Conservation (phyloP, 1,140 invertebrate species). For the Drosophila varians region DNA sequence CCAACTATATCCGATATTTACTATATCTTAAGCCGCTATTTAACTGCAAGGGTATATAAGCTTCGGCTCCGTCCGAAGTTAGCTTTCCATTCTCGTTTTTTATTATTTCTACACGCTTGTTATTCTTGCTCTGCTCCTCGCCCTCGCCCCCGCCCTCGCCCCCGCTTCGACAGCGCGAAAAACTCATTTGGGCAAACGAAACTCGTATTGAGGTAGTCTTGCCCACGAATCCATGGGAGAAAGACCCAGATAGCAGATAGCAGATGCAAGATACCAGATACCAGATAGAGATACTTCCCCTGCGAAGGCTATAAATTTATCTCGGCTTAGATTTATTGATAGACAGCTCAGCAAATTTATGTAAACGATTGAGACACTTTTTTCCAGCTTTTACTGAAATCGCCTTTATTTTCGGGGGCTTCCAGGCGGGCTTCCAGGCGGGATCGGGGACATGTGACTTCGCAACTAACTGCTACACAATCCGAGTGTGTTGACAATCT, state of each 20-base stretch:
- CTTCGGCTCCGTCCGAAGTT: too few relatives aligned
- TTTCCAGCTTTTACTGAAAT: background rate
- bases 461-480: conserved; percentile 13
- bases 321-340: conserved; percentile 68
- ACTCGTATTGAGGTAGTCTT: conserved; percentile 81
- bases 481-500: conserved; percentile 33
- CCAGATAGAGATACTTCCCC: conserved; percentile 10
- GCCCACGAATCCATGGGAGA: conserved; percentile 46
- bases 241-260: background rate
- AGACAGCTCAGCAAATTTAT: conserved; percentile 64
- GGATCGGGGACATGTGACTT: conserved; percentile 51
- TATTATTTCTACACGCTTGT: conserved; percentile 27
- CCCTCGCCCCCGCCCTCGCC: background rate
- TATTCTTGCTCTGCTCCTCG: conserved; percentile 19
- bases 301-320: conserved; percentile 60
- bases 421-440: too few relatives aligned
- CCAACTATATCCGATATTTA: too few relatives aligned
- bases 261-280: conserved; percentile 6
- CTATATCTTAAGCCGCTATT: too few relatives aligned
- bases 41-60: too few relatives aligned
- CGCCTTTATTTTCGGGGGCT: conserved; percentile 4
- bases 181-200: conserved; percentile 71
- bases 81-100: too few relatives aligned
- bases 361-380: conserved; percentile 63
- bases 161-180: conserved; percentile 2